Evolutionary conservation across 1,140 invertebrate species (phyloP).

Genomic region (Calephelis virginiensis): DNA sequence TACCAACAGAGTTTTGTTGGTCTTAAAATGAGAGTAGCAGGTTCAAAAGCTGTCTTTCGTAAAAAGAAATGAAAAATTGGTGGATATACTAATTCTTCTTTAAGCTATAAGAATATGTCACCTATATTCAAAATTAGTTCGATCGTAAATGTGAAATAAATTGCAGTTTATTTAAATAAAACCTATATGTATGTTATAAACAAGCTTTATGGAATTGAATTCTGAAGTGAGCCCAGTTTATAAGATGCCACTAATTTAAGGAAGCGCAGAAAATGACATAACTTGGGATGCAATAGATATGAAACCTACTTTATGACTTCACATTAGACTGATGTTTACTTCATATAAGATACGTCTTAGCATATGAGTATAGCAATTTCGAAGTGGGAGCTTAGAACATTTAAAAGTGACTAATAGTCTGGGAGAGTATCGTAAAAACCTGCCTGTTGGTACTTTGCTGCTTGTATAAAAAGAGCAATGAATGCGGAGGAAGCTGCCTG

Average conservation of each 20-base stretch:
- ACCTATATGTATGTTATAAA: constrained; percentile 40
- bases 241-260: constrained; percentile 50
- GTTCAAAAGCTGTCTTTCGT: too few relatives aligned
- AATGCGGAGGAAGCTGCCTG: too few relatives aligned
- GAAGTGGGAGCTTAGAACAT: neutral
- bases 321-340: constrained; percentile 5
- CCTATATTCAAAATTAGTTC: neutral
- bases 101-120: too few relatives aligned
- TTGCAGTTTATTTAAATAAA: neutral
- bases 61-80: too few relatives aligned
- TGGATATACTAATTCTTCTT: too few relatives aligned
- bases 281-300: constrained; percentile 64
- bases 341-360: neutral
- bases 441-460: too few relatives aligned
- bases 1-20: too few relatives aligned
- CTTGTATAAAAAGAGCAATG: too few relatives aligned
- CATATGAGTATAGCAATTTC: neutral
- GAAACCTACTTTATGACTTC: constrained; percentile 43
- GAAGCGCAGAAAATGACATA: constrained; percentile 60
- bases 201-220: constrained; percentile 61
- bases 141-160: neutral
- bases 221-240: constrained; percentile 54
- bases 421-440: too few relatives aligned
- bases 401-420: too few relatives aligned
- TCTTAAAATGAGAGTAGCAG: too few relatives aligned